Conservation (phyloP, 2,888 invertebrate species). For the Polydrusus cervinus region DNA sequence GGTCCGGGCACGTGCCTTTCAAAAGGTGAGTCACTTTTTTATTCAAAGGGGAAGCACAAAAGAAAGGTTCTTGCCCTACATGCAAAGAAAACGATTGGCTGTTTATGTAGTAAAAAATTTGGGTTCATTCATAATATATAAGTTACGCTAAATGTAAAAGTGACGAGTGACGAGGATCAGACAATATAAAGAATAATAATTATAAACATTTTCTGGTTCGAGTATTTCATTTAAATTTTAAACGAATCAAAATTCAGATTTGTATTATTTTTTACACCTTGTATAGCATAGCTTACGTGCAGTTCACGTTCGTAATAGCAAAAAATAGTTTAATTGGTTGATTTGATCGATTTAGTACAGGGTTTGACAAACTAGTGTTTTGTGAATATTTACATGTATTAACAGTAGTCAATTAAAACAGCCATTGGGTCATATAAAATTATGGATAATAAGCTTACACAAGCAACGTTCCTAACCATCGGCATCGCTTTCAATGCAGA, state of each 20-base stretch:
- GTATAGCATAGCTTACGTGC: too few relatives aligned
- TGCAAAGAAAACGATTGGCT: conserved; percentile 16
- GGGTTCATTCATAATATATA: conserved; percentile 10
- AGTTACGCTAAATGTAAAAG: too few relatives aligned
- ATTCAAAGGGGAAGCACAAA: conserved; percentile 51
- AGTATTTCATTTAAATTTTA: not conserved
- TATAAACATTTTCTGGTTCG: too few relatives aligned
- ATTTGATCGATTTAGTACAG: not conserved
- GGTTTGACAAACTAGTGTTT: conserved; percentile 5
- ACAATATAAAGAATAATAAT: too few relatives aligned
- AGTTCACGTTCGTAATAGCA: too few relatives aligned
- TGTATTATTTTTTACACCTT: too few relatives aligned
- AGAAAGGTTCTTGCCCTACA: conserved; percentile 40
- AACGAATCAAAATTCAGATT: too few relatives aligned
- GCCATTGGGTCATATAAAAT: conserved; percentile 13
- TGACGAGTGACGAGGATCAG: too few relatives aligned
- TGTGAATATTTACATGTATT: not conserved
- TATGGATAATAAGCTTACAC: conserved; percentile 20
- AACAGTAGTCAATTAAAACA: not conserved
- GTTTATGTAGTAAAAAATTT: conserved; percentile 14
- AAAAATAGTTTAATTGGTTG: not conserved
- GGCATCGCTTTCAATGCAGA: conserved; percentile 14
- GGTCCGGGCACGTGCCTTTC: conserved; percentile 48
- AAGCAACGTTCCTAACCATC: not conserved
- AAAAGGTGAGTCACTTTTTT: conserved; percentile 56